Evolutionary conservation across 2,888 invertebrate genomes (phyloP), one percentile per base, ranked within the genome.

Genomic region (Sesamia inferens): DNA sequence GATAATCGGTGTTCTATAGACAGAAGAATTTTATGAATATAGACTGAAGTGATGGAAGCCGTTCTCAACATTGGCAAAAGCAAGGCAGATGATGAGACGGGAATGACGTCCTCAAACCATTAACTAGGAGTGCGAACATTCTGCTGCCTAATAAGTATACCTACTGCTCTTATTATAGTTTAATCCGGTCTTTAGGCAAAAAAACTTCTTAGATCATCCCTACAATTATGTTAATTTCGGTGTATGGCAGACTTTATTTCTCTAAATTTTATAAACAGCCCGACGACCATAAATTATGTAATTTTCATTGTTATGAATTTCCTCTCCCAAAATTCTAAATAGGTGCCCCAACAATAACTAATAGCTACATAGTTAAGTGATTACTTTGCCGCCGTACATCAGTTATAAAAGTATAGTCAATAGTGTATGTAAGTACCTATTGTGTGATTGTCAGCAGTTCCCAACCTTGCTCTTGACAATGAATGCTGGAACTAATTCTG

Each of bases 401-500:
- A 71, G 69, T 66, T 71, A 83, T 61, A 71, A 75, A 79, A 57
- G 55, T 54, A 31, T 31, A 31, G 31, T 31, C 31, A 31, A 31
- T 19, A 51, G 39, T 66, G 42, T 75, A 59, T 31, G 31, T 31
- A 31, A 31, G 31, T 31, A 31, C 31, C 31, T 31, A 31, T 69
- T 81, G 62, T 63, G 47, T 48, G 42, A 59, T 51, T 47, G 65
- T 47, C 44, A 80, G 58, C 81, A 65, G 84, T 55, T 58, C n/a
- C 24, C 68, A 79, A 78, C 88, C 89, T 88, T 86, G 87, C 71
- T 79, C 88, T 85, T 88, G 85, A 87, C 88, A 88, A 86, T 84
- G 68, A 47, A 44, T 74, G 76, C 74, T 80, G 85, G 81, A 88
- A 83, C 88, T 73, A 79, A 87, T 84, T 70, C 61, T 78, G 54